phyloP scores from a whole-genome alignment of 2,113 vertebrate species.

The Psittacus erithacus region DNA sequence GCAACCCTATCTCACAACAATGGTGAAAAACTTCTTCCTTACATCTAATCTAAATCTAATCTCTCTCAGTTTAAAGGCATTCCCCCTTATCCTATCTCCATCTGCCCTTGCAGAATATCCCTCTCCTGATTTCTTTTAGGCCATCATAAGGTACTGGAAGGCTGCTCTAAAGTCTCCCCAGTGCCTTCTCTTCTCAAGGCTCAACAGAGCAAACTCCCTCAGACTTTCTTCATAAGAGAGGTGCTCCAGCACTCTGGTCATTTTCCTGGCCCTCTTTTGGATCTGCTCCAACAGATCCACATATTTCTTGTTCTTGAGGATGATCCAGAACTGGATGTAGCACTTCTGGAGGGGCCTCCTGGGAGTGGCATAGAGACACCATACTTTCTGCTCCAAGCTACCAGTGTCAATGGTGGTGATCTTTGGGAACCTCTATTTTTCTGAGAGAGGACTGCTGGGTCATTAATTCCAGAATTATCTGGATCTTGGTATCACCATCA shows the following conservation, averaged over 20 bases:
- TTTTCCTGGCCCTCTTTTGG: not conserved
- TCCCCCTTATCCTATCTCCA: not conserved
- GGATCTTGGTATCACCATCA: not conserved
- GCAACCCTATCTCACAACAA: not conserved
- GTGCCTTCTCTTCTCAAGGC: not conserved
- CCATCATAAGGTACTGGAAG: not conserved
- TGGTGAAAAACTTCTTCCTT: not conserved
- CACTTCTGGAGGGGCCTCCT: not conserved
- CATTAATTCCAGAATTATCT: not conserved
- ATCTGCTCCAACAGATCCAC: not conserved
- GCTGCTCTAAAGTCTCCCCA: not conserved
- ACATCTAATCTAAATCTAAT: not conserved
- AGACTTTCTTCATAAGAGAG: not conserved
- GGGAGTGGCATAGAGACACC: fast-evolving
- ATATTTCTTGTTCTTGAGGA: not conserved
- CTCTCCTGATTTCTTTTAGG: not conserved
- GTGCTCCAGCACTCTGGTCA: not conserved
- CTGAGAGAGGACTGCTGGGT: not conserved
- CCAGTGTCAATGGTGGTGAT: fast-evolving
- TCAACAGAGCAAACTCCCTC: not conserved
- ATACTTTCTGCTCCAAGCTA: not conserved
- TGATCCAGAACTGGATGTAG: not conserved
- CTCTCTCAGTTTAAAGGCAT: not conserved
- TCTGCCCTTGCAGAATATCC: not conserved
- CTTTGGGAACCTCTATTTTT: not conserved